phyloP scores from a whole-genome alignment of 35 echinoderm and acorn worm species.

The Amphiura filiformis region DNA sequence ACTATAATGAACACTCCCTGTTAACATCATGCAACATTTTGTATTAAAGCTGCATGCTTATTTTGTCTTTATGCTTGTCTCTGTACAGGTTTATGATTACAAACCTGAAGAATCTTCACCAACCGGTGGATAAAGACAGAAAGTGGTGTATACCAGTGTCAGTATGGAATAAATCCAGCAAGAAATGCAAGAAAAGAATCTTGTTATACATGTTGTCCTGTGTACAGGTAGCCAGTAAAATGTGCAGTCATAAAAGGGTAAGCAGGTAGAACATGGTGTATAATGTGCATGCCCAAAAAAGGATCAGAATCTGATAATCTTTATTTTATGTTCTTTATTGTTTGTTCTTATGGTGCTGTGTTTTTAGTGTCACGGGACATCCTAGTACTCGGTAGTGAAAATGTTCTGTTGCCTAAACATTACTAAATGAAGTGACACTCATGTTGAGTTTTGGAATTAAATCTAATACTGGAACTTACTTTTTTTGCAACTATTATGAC shows the following conservation, averaged over 20 bases:
- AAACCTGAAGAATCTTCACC: background rate
- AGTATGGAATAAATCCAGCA: conserved; percentile 28
- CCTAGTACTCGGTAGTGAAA: background rate
- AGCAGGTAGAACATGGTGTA: too few species aligned
- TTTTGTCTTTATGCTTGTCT: too few species aligned
- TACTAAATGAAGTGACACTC: too few species aligned
- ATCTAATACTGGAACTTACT: too few species aligned
- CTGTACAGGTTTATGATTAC: conserved; percentile 17
- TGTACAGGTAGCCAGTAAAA: conserved; percentile 69
- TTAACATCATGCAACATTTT: too few species aligned
- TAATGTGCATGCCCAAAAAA: background rate
- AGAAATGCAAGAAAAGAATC: conserved; percentile 43
- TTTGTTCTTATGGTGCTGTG: background rate
- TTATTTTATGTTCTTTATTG: conserved; percentile 5
- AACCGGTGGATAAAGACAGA: background rate
- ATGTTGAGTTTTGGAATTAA: too few species aligned
- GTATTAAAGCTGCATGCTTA: too few species aligned
- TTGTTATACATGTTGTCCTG: conserved; percentile 53
- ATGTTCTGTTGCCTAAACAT: too few species aligned
- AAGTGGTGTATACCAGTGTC: background rate
- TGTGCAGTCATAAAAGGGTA: conserved; percentile 76
- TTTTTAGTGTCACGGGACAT: background rate
- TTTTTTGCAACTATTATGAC: too few species aligned
- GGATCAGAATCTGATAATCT: background rate
- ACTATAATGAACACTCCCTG: too few species aligned